Evolutionary conservation across 2,888 invertebrate genomes (phyloP), one percentile per base, ranked within the genome.

Genomic region (Torymus tubicola): DNA sequence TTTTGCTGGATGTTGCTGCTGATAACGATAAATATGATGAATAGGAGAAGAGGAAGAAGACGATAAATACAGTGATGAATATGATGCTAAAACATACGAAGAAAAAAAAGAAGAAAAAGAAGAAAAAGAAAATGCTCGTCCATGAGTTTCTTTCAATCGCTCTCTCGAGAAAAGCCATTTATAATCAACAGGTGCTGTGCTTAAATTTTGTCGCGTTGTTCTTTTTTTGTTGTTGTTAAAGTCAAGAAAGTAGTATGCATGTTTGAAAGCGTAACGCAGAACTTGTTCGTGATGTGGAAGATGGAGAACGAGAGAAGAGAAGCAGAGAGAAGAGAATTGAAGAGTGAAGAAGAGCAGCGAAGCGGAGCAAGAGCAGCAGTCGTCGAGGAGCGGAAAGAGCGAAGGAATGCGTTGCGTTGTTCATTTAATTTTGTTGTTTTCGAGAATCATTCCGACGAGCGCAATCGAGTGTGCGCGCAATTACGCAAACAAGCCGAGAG

Each of bases 121-220:
- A 55, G 52, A 55, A 8, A 53, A 57, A 55, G 53, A 68, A 75
- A 42, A 68, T 24, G 21, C 68, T 68, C 53, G 42, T 61, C 21
- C 42, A 55, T 13, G 52, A 63, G 57, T 72, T 69, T 74, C 72
- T 71, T 70, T 76, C 67, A 53, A 69, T 31, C 60, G 68, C 76
- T 76, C 60, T 79, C 75, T 80, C 60, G 64, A 74, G 21, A 74
- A 68, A 78, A 65, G 81, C 71, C 78, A 78, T 81, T 81, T 74
- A 76, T 60, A 74, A 77, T 81, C 81, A 81, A 78, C 78, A 71
- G 78, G 81, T 81, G 81, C 78, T 81, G 81, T 78, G 81, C 81
- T 78, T 74, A 81, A 81, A 75, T 61, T 67, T 21, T 60, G 42
- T 76, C 63, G 72, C 76, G 76, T 72, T 72, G 68, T 63, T 72